phyloP scores from a whole-genome alignment of 2,888 invertebrate genomes.

The Acleris laterana region DNA sequence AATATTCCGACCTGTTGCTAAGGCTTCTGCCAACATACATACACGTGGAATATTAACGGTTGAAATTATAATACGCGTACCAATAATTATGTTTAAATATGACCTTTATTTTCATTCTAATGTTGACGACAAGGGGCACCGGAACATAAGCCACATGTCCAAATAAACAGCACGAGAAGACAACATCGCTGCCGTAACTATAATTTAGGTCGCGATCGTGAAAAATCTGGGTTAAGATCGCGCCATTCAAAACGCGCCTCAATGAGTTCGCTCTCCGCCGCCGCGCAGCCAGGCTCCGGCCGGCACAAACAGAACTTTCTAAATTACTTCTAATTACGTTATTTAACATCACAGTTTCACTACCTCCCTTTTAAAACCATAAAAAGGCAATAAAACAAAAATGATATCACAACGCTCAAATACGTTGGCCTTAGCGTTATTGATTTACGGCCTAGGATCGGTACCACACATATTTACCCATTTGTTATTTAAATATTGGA shows the following conservation, averaged over 20 bases:
- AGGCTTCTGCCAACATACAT: background rate
- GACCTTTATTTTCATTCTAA: too few species aligned
- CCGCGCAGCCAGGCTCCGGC: slow-evolving; percentile 8
- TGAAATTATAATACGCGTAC: background rate
- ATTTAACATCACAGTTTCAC: slow-evolving; percentile 16
- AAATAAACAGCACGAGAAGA: slow-evolving; percentile 14
- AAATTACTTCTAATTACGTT: slow-evolving; percentile 25
- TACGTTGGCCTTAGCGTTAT: slow-evolving; percentile 59
- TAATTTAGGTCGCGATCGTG: slow-evolving; percentile 45
- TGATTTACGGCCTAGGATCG: slow-evolving; percentile 54
- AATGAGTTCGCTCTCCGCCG: slow-evolving; percentile 47
- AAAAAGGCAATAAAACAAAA: slow-evolving; percentile 18
- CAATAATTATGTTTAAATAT: background rate
- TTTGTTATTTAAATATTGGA: slow-evolving; percentile 69
- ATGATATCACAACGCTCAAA: slow-evolving; percentile 43
- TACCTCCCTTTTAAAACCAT: slow-evolving; percentile 10
- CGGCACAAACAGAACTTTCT: slow-evolving; percentile 25
- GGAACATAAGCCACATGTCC: background rate
- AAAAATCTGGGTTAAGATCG: slow-evolving; percentile 65
- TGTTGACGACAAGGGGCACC: too few species aligned
- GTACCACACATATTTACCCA: slow-evolving; percentile 60
- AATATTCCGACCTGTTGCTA: slow-evolving; percentile 27
- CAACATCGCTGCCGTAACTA: slow-evolving; percentile 31
- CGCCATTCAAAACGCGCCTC: slow-evolving; percentile 54
- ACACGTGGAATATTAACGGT: background rate